Evolutionary conservation across 2,888 invertebrate genomes (phyloP), one percentile per base, ranked within the genome.

Genomic region (Magallana nippona): DNA sequence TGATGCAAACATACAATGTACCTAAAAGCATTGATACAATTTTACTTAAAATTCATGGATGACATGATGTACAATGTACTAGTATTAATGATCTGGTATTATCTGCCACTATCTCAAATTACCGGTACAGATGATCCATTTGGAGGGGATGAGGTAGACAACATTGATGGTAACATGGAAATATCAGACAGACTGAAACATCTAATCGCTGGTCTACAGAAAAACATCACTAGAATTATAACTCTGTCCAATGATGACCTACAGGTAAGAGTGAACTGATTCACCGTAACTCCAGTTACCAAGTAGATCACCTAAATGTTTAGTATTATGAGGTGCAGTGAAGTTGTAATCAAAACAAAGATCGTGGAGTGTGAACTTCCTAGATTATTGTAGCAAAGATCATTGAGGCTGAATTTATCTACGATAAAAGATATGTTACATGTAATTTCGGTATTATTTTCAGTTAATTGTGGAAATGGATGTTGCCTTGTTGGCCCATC

Each of bases 221-320:
- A 87, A 81, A 91, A 92, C 83, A 86, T 92, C 13, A 88, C 92
- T 3, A 85, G 90, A 80, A 90, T 92, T n/a, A 91, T 92, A 15
- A 91, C 91, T 1, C 89, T 92, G 81, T 91, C 92, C 17, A 91
- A 90, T 85, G 91, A 92, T 79, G 92, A 92, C 82, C 81, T 92
- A 56, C 91, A 91, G 88, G 92, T 92, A 88, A 79, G 17, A 44
- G 17, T 19, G 5, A 44, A 44, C 44, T 44, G 44, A 44, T 44
- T 5, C 44, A 44, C 44, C 5, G 8, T 8, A 44, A 44, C 44
- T 44, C 8, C 44, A 44, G 44, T 44, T 44, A 44, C 44, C 44
- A 44, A 8, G 44, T 44, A 44, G 44, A 44, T 44, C 44, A 44
- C 44, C 44, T 44, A 8, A 44, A 44, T 44, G 44, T 44, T 44